A percentile compares a stretch with the other conserved stretches of the same genome.
phyloP scores from a whole-genome alignment of 2,888 invertebrate species.

The Dynastes hyllus region DNA sequence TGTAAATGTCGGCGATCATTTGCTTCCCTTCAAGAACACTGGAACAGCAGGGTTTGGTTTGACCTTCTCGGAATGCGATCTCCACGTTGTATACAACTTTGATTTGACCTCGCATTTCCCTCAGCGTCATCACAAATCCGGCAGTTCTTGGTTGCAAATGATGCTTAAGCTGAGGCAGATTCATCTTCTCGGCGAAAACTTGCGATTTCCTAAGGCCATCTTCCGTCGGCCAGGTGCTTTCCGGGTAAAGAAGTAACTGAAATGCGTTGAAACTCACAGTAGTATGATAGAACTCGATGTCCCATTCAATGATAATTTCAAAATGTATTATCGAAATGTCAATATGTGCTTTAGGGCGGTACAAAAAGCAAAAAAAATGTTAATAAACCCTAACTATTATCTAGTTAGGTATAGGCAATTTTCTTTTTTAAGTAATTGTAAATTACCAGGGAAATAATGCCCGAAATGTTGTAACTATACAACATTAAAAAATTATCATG shows the following conservation, averaged over 20 bases:
- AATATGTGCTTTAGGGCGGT: too few relatives aligned
- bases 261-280: conserved; percentile 57
- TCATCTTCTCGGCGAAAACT: conserved; percentile 86
- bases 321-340: too few relatives aligned
- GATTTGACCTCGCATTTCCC: conserved; percentile 83
- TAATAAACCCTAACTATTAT: too few relatives aligned
- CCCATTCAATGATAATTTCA: too few relatives aligned
- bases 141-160: conserved; percentile 93
- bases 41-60: conserved; percentile 81
- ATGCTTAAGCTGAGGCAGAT: conserved; percentile 85
- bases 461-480: too few relatives aligned
- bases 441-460: too few relatives aligned
- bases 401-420: too few relatives aligned
- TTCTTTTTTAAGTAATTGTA: too few relatives aligned
- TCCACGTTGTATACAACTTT: conserved; percentile 87
- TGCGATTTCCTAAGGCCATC: conserved; percentile 87
- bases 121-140: conserved; percentile 88
- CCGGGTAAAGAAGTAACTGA: conserved; percentile 87
- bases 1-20: conserved; percentile 81
- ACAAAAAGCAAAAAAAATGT: neutral
- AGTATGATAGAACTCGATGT: too few relatives aligned
- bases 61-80: conserved; percentile 77
- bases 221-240: conserved; percentile 90
- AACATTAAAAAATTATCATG: too few relatives aligned
- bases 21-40: conserved; percentile 81